A percentile compares a stretch with the other conserved stretches of the same genome.
Conservation (phyloP, 1,140 invertebrate genomes). For the Brachystomella parvula region DNA sequence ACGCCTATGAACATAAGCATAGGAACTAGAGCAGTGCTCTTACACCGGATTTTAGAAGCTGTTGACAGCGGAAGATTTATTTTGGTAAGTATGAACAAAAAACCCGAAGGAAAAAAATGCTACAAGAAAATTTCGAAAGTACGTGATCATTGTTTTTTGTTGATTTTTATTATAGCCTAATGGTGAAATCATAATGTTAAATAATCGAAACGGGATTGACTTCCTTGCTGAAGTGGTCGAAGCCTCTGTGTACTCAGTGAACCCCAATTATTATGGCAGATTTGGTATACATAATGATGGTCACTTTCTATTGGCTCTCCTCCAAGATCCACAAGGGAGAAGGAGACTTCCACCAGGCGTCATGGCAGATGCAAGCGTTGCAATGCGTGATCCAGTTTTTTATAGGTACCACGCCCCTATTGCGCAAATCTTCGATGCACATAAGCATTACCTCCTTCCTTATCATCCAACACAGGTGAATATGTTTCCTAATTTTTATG, state of each 20-base stretch:
- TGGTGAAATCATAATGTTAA: not conserved
- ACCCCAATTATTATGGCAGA: conserved; percentile 10
- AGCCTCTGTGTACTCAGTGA: conserved; percentile 1
- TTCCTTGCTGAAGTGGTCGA: not conserved
- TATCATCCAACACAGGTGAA: conserved; percentile 45
- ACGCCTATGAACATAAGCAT: not conserved
- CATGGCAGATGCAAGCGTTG: conserved; percentile 61
- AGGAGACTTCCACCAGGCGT: conserved; percentile 45
- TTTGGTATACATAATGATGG: conserved; percentile 11
- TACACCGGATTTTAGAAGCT: not conserved
- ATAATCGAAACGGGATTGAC: conserved; percentile 54
- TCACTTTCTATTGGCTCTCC: not conserved
- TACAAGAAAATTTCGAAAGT: too few relatives aligned
- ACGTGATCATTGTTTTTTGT: too few relatives aligned
- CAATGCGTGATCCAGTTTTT: conserved; percentile 55
- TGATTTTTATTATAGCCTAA: not conserved
- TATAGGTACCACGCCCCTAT: conserved; percentile 44
- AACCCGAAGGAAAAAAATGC: not conserved
- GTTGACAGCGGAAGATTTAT: not conserved
- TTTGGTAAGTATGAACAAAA: not conserved
- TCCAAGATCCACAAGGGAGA: conserved; percentile 40
- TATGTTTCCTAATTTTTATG: not conserved
- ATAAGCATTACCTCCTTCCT: conserved; percentile 42
- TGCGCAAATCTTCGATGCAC: conserved; percentile 44
- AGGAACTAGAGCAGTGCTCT: not conserved